Base-by-base conservation (phyloP, 1,140 invertebrate genomes). In the Temnothorax longispinosus region DNA sequence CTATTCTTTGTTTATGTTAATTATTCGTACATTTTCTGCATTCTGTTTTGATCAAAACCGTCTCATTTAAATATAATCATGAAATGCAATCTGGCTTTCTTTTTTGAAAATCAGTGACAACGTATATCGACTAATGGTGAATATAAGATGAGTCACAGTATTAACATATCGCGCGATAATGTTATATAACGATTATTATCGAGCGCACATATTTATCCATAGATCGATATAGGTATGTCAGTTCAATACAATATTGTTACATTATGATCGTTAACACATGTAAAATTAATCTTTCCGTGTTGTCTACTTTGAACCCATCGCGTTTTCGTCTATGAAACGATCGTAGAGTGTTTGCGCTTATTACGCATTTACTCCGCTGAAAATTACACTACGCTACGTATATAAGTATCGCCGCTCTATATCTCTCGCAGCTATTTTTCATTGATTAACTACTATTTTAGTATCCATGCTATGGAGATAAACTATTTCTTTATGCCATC, bases 371-470 rank as follows among this genome's bases (percentile, higher is more conserved):
- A 38, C 11, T 3, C 7, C 7, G 21, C 35, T 69, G 41, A 80
- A 80, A 65, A 80, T 80, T 65, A 65, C 35, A 54, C 18, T 38
- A 21, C 62, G 13, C 4, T n/a, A 8, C 32, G 11, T 54, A 41
- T 41, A 54, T 52, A 78, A 50, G 27, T 38, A 11, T 27, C 44
- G 35, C 4, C 4, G n/a, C 11, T 32, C 6, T 52, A 27, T 69
- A 67, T 54, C 47, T 54, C 35, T 38, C n/a, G 7, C 47, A n/a
- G 13, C 62, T 80, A 67, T 80, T 80, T 80, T 80, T 18, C 47
- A 41, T 80, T 69, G 62, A 69, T 69, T 4, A 69, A 35, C 7
- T 52, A 13, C 58, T 80, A 65, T 41, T 80, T 54, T 80, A 5
- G n/a, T n/a, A 41, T 54, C n/a, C 6, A 11, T 56, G 65, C 13